Base-by-base conservation (phyloP, 2,113 vertebrate species). In the Laticauda laticaudata region DNA sequence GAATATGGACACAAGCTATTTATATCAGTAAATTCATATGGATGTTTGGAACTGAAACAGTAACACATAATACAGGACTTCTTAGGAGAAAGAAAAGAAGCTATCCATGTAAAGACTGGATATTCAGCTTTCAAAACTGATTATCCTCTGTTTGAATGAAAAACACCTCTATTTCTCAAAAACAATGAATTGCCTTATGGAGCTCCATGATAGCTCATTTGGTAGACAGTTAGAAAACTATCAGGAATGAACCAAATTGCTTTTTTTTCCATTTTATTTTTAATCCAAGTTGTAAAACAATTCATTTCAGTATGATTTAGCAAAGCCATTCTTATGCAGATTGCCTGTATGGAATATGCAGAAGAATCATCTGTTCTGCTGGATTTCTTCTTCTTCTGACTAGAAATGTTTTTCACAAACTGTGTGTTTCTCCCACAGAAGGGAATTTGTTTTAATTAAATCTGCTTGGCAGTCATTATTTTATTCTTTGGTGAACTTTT, bases 361-460 rank as follows among this genome's bases (percentile, higher is more conserved):
- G 90, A 94, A 94, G 23, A 55, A n/a, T 89, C 0, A 39, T 94
- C 93, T 89, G 29, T 90, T 93, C 34, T 57, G 57, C 14, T n/a
- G 23, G 54, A 91, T 92, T 39, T 0, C 4, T 0, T 6, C 51
- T 55, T 93, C 90, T 87, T 86, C n/a, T 48, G 11, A 87, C 18
- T 91, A 86, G 39, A 51, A 91, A 90, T 93, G 2, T 89, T 95
- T 90, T 94, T 91, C 90, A 21, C 7, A 91, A 93, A 75, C 81
- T 69, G n/a, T 20, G 45, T 34, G n/a, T 86, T 64, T 94, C 21
- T 89, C 26, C 39, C 45, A 54, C 90, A 94, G 24, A 93, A 81
- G 20, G 43, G 2, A 93, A 92, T 69, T 64, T 0, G 85, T 90
- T 94, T 94, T 93, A 95, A 85, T 94, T 95, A 94, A 91, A 94